A percentile compares a stretch with the other conserved stretches of the same genome.
Evolutionary conservation across 2,113 vertebrate genomes (phyloP).

Genomic region (Ictalurus furcatus): DNA sequence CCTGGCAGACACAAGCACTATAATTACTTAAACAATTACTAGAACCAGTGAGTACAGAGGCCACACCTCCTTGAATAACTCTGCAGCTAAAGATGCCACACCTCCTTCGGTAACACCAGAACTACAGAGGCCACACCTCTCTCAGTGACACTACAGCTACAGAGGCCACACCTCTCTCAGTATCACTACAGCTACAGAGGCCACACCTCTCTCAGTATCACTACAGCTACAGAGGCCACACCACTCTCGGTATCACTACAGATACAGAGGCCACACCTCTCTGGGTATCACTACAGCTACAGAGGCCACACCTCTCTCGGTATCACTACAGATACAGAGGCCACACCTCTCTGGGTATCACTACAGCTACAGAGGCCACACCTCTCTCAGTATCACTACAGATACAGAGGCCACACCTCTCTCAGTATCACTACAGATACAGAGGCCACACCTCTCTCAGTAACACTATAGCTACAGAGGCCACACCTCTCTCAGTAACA

Average conservation of each 20-base stretch:
- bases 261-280: not conserved
- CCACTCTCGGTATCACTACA: not conserved
- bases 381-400: too few relatives aligned
- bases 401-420: not conserved
- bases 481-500: not conserved
- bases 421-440: not conserved
- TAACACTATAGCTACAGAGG: not conserved
- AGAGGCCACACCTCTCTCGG: not conserved
- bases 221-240: not conserved
- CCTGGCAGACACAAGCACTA: not conserved
- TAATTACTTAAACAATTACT: not conserved
- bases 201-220: not conserved
- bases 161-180: not conserved
- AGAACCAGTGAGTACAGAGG: not conserved
- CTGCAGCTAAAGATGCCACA: not conserved
- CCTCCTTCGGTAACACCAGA: not conserved
- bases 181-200: not conserved
- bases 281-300: not conserved
- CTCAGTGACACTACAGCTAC: not conserved
- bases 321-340: too few relatives aligned
- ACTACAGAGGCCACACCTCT: not conserved
- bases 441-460: not conserved
- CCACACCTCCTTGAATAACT: not conserved
- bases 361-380: too few relatives aligned
- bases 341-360: too few relatives aligned